These are phyloP conservation scores for Isichthys henryi DNA, from an alignment of 2,113 vertebrate genomes.

Conservation along the genomic window DNA sequence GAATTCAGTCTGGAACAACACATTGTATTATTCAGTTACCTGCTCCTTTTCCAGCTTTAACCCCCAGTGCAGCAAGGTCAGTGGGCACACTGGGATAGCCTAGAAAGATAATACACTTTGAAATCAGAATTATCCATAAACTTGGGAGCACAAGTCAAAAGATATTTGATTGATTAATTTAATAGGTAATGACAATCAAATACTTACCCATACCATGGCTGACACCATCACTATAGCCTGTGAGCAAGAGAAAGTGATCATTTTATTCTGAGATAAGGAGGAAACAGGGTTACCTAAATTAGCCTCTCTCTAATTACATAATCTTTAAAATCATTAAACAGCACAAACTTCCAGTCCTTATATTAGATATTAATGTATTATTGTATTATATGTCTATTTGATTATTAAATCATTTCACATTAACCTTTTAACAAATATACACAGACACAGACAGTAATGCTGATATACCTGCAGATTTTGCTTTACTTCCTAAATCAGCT, in stretches of 20 bases:
- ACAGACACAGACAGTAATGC: background rate
- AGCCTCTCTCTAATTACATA: background rate
- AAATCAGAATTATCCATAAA: background rate
- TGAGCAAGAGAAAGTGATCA: background rate
- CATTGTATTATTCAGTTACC: constrained; percentile 30
- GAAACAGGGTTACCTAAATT: background rate
- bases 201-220: constrained; percentile 19
- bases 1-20: background rate
- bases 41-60: constrained; percentile 40
- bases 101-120: background rate
- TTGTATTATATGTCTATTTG: background rate
- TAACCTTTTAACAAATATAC: background rate
- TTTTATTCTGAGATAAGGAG: background rate
- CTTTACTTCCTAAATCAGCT: constrained; percentile 18
- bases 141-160: background rate
- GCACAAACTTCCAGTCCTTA: background rate
- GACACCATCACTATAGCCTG: constrained; percentile 36
- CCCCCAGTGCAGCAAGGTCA: background rate
- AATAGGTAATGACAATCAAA: background rate
- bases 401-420: background rate
- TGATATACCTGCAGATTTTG: constrained; percentile 31
- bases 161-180: background rate
- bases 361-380: background rate
- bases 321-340: background rate
- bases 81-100: background rate